Evolutionary conservation across 1,140 invertebrate species (phyloP).

Genomic region (Potamilus streckersoni): DNA sequence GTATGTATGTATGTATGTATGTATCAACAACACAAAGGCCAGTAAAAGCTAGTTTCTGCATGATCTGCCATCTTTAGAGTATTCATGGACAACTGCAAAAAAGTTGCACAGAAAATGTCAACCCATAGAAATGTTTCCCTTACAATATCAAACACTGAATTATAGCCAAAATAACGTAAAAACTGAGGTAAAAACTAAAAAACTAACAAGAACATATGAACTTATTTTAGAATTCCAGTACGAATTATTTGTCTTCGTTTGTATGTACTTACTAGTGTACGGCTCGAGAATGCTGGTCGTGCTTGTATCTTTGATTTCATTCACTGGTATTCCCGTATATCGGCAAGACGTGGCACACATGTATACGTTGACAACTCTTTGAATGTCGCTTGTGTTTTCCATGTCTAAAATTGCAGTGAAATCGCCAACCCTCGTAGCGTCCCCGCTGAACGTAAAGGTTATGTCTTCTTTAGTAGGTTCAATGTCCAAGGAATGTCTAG

Average conservation of each 20-base stretch:
- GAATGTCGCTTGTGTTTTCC: conserved; percentile 42
- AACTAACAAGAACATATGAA: neutral
- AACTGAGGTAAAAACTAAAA: neutral
- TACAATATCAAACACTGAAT: neutral
- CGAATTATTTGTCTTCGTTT: neutral
- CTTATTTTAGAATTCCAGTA: neutral
- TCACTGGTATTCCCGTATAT: conserved; percentile 56
- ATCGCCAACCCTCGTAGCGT: conserved; percentile 48
- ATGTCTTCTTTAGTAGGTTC: conserved; percentile 38
- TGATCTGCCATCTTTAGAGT: no score
- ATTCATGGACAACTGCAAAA: no score
- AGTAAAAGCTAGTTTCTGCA: no score
- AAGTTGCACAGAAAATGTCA: no score
- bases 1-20: no score
- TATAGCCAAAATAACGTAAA: neutral
- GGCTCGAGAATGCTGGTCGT: conserved; percentile 47
- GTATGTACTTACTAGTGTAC: conserved; percentile 35
- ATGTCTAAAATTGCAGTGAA: conserved; percentile 41
- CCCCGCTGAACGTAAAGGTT: conserved; percentile 46
- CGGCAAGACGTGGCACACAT: conserved; percentile 45
- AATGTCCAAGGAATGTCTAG: conserved; percentile 30
- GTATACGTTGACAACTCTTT: conserved; percentile 49
- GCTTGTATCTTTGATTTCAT: conserved; percentile 48
- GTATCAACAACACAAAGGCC: no score
- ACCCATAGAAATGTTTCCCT: neutral